Evolutionary conservation across 1,140 invertebrate species (phyloP).

Genomic region (Bilobella aurantiaca): DNA sequence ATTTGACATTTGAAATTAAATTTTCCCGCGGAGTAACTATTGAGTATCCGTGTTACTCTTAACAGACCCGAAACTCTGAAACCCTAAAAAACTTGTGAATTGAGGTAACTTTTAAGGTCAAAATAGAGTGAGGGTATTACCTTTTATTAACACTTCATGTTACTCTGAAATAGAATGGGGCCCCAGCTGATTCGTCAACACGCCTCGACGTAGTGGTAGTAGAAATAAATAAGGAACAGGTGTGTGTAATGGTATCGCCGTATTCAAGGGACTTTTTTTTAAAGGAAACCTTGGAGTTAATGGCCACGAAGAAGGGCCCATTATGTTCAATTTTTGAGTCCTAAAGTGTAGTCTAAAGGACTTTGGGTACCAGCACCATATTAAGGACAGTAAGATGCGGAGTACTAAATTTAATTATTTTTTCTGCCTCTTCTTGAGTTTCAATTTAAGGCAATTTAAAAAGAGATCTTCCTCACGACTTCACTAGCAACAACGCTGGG

Average conservation of each 20-base stretch:
- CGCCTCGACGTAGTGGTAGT: slow-evolving; percentile 4
- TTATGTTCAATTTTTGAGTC: slow-evolving; percentile 4
- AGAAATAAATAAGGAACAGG: slow-evolving; percentile 9
- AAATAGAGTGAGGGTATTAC: no score
- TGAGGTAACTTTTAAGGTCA: no score
- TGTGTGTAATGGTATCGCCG: not conserved
- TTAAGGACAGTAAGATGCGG: no score
- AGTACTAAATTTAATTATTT: slow-evolving; percentile 6
- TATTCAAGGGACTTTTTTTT: no score
- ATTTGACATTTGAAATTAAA: no score
- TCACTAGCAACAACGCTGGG: not conserved
- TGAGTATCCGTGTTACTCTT: no score
- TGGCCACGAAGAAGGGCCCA: slow-evolving; percentile 3
- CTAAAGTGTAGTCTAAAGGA: not conserved
- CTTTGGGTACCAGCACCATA: not conserved
- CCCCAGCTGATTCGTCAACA: slow-evolving; percentile 8
- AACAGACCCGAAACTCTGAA: no score
- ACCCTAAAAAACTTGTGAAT: no score
- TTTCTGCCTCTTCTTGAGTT: not conserved
- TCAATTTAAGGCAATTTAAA: not conserved
- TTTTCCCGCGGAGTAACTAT: no score
- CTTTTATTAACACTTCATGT: no score
- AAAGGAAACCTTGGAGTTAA: slow-evolving; percentile 4
- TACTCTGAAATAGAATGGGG: no score
- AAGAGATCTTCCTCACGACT: slow-evolving; percentile 7